phyloP scores from a whole-genome alignment of 2,113 vertebrate species.

The Asarcornis scutulata region DNA sequence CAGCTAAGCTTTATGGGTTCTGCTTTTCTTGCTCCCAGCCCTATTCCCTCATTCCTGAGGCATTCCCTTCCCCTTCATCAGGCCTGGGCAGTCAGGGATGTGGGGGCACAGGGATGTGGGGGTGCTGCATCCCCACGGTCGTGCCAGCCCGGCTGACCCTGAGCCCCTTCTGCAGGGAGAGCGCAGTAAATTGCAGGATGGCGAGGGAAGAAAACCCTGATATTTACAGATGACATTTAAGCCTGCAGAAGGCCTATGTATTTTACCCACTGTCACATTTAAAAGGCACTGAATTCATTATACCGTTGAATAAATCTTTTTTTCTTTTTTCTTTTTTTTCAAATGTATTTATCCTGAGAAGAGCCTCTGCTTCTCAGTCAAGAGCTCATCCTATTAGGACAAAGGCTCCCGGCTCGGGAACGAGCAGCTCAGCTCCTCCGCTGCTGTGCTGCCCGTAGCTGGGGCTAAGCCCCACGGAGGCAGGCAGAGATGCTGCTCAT shows the following conservation, averaged over 20 bases:
- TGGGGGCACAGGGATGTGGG: neutral
- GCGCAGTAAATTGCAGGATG: neutral
- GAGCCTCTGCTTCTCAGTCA: neutral
- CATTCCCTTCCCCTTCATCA: accelerated
- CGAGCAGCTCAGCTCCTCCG: neutral
- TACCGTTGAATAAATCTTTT: neutral
- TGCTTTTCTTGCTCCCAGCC: neutral
- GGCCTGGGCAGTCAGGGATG: neutral
- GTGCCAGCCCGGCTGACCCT: neutral
- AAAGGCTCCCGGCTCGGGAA: neutral
- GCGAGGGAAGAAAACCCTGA: slow-evolving; percentile 6
- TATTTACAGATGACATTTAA: slow-evolving; percentile 63
- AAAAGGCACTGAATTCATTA: slow-evolving; percentile 60
- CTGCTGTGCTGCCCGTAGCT: accelerated
- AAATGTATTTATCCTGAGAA: neutral
- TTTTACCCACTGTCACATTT: slow-evolving; percentile 61
- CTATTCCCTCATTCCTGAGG: neutral
- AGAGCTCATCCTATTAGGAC: neutral
- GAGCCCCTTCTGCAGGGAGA: neutral
- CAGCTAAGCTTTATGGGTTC: neutral
- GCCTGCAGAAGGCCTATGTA: neutral
- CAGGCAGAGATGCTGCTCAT: accelerated
- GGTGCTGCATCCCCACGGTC: neutral
- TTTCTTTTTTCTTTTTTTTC: neutral
- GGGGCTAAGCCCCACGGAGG: accelerated